phyloP scores from a whole-genome alignment of 2,797 vertebrate species.

The Gephyroberyx darwinii region DNA sequence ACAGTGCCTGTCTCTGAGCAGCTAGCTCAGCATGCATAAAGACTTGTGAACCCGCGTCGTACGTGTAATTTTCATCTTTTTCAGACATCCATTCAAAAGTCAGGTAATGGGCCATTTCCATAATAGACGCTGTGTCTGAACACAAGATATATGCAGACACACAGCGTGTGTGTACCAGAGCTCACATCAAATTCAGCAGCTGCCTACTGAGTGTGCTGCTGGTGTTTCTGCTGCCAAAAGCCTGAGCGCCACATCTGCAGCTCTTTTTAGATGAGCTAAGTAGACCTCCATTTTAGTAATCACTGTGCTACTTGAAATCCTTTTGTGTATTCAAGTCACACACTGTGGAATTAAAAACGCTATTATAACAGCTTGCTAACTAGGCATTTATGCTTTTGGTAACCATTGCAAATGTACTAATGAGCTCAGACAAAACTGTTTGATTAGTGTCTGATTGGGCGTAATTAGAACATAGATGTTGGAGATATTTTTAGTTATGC shows the following conservation, averaged over 20 bases:
- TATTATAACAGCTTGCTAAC: neutral
- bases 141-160: neutral
- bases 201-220: neutral
- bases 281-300: neutral
- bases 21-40: neutral
- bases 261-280: neutral
- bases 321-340: neutral
- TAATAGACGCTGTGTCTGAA: slow-evolving; percentile 7
- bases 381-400: neutral
- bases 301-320: neutral
- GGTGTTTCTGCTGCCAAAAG: neutral
- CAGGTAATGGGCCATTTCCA: neutral
- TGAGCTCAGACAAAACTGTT: neutral
- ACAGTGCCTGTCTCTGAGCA: neutral
- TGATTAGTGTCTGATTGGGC: neutral
- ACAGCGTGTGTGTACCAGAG: neutral
- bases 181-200: neutral
- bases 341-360: neutral
- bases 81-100: neutral
- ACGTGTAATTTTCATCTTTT: neutral
- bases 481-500: neutral
- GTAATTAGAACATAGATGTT: neutral
- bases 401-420: neutral
- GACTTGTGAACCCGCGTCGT: neutral
- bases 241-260: neutral